Percentiles rank a stretch among this genome's conserved stretches.
Conservation (phyloP, 2,797 vertebrate genomes). For the Pelodytes ibericus region DNA sequence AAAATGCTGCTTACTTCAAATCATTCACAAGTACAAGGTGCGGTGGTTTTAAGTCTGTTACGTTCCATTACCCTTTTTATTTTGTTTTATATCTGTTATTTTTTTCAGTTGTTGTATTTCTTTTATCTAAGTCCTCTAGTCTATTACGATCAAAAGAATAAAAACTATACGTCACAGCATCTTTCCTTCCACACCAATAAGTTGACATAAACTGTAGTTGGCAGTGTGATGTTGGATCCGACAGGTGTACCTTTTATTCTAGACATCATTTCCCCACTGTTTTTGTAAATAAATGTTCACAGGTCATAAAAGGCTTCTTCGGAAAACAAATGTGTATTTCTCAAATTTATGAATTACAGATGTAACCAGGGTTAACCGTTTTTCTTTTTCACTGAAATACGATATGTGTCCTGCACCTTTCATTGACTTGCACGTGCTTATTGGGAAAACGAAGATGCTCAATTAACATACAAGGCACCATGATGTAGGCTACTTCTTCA, state of each 20-base stretch:
- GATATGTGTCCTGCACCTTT: not conserved
- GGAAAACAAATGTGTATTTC: slow-evolving; percentile 1
- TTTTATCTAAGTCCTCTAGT: slow-evolving; percentile 62
- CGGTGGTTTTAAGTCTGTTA: slow-evolving; percentile 70
- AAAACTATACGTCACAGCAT: slow-evolving; percentile 64
- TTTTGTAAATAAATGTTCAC: not conserved
- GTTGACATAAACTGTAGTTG: slow-evolving; percentile 60
- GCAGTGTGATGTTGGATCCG: slow-evolving; percentile 63
- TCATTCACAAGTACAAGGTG: slow-evolving; percentile 65
- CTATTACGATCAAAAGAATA: slow-evolving; percentile 59
- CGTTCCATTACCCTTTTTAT: slow-evolving; percentile 67
- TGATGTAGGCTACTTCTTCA: no score
- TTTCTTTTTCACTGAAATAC: not conserved
- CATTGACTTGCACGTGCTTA: not conserved
- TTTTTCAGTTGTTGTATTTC: slow-evolving; percentile 61
- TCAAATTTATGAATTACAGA: not conserved
- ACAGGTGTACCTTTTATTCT: not conserved
- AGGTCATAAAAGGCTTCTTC: not conserved
- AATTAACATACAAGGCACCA: not conserved
- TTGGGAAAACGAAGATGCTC: not conserved
- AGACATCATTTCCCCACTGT: no score
- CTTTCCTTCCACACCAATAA: slow-evolving; percentile 58
- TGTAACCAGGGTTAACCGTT: not conserved
- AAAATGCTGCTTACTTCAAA: slow-evolving; percentile 75
- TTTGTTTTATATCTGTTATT: slow-evolving; percentile 65